phyloP scores from a whole-genome alignment of 2,113 vertebrate species.

The Ivindomyrus marchei region DNA sequence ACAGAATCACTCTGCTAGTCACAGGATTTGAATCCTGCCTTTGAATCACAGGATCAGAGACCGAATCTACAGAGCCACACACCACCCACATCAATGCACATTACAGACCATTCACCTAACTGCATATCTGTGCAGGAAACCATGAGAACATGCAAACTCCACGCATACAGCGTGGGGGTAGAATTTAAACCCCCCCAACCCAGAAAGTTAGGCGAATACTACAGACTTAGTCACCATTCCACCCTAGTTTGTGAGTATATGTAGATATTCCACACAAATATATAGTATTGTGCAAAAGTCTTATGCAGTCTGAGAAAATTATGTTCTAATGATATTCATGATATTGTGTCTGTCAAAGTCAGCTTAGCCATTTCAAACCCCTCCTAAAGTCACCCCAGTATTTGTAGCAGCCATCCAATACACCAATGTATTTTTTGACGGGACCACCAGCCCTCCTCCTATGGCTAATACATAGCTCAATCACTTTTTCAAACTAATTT shows the following conservation, averaged over 20 bases:
- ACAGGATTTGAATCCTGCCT: background rate
- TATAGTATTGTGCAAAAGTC: background rate
- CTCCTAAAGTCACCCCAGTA: background rate
- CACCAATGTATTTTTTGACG: background rate
- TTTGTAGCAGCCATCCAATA: too few species aligned
- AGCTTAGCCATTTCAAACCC: background rate
- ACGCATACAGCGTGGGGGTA: background rate
- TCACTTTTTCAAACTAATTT: background rate
- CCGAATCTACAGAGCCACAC: background rate
- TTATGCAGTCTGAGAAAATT: too few species aligned
- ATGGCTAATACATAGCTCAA: background rate
- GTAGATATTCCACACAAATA: background rate
- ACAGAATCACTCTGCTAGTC: background rate
- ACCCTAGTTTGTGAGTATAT: background rate
- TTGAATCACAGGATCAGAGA: background rate
- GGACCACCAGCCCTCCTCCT: background rate
- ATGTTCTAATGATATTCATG: too few species aligned
- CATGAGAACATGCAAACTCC: background rate
- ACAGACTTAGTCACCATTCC: background rate
- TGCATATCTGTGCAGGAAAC: background rate
- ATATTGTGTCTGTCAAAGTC: too few species aligned
- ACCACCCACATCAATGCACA: background rate
- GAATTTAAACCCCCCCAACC: background rate
- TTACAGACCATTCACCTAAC: background rate
- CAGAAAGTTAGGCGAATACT: background rate